phyloP scores from a whole-genome alignment of 1,140 invertebrate species.

The Cydia fagiglandana region DNA sequence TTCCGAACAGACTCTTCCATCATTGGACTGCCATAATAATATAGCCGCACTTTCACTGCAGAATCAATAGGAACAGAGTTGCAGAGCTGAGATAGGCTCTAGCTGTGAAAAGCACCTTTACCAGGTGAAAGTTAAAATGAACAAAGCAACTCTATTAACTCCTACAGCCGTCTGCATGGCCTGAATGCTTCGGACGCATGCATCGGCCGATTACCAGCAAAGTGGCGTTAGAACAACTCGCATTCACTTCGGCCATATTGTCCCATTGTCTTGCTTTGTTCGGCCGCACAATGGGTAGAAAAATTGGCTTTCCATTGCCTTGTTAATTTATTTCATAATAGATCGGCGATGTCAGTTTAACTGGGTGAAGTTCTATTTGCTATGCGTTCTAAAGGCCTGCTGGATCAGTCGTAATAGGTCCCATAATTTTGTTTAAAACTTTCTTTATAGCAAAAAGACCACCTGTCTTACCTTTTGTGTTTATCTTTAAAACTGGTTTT shows the following conservation, averaged over 20 bases:
- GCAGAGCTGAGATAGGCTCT: too few species aligned
- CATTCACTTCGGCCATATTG: constrained; percentile 33
- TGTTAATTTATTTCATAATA: constrained; percentile 60
- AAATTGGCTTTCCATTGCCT: constrained; percentile 55
- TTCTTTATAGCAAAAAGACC: too few species aligned
- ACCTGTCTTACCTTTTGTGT: too few species aligned
- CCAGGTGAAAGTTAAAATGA: too few species aligned
- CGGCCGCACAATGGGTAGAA: constrained; percentile 54
- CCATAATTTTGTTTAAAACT: too few species aligned
- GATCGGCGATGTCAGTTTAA: constrained; percentile 22
- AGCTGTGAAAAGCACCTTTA: too few species aligned
- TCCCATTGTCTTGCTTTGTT: constrained; percentile 37
- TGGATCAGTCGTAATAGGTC: too few species aligned
- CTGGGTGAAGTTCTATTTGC: not conserved
- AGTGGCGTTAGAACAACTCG: constrained; percentile 21
- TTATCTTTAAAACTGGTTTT: too few species aligned
- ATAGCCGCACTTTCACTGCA: too few species aligned
- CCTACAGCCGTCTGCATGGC: not conserved
- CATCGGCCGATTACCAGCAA: constrained; percentile 15
- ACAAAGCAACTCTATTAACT: constrained; percentile 2
- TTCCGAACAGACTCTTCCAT: too few species aligned
- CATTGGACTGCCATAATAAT: too few species aligned
- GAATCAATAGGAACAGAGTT: too few species aligned
- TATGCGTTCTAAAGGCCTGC: not conserved
- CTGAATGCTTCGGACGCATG: not conserved